These are phyloP conservation scores for Chaetodon trifascialis DNA, from an alignment of 2,113 vertebrate genomes.

Conservation along the genomic window DNA sequence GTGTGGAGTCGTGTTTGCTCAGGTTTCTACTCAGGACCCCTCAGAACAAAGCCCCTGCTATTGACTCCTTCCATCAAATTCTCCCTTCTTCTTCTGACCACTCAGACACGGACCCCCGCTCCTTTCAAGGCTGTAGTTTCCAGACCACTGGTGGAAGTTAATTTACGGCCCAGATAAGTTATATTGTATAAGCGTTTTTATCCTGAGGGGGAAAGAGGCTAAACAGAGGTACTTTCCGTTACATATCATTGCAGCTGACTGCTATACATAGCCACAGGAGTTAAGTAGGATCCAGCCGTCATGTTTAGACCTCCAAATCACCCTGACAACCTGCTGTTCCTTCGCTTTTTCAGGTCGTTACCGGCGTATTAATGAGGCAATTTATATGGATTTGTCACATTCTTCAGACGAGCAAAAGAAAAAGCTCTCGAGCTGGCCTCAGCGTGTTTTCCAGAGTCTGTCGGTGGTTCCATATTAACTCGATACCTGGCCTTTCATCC, in stretches of 20 bases:
- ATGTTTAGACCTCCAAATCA: slow-evolving; percentile 6
- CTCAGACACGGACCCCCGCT: background rate
- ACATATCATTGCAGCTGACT: background rate
- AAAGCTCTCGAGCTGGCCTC: slow-evolving; percentile 15
- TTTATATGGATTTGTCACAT: slow-evolving; percentile 58
- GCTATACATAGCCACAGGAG: background rate
- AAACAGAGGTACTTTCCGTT: background rate
- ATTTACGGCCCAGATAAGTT: background rate
- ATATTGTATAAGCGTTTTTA: background rate
- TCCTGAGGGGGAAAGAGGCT: background rate
- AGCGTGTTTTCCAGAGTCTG: slow-evolving; percentile 37
- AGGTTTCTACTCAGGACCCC: background rate
- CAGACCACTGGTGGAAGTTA: background rate
- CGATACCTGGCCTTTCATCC: slow-evolving; percentile 48
- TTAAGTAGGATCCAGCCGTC: background rate
- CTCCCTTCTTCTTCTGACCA: too few species aligned
- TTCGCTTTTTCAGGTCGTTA: slow-evolving; percentile 3
- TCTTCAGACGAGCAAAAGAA: slow-evolving; percentile 21
- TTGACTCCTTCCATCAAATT: too few species aligned
- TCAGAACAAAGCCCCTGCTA: background rate
- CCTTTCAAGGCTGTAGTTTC: background rate
- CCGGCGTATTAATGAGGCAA: slow-evolving; percentile 20
- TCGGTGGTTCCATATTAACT: slow-evolving; percentile 39
- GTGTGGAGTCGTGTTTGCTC: background rate
- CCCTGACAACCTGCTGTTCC: background rate